Conservation (phyloP, 2,888 invertebrate genomes). For the Octonoba sinensis region DNA sequence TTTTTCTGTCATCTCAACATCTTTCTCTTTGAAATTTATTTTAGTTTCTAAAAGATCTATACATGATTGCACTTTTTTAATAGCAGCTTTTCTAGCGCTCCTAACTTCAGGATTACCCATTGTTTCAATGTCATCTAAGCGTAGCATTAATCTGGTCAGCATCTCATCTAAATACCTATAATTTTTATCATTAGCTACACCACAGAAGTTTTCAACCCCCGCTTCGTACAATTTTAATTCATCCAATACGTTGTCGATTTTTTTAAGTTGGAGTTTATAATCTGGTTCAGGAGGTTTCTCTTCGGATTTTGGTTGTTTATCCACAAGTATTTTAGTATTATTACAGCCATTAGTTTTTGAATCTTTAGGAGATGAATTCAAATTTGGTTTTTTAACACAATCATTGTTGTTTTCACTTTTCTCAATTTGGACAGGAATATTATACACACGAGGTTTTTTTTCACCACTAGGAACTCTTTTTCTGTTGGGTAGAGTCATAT, state of each 20-base stretch:
- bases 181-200: conserved; percentile 82
- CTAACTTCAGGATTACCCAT: conserved; percentile 91
- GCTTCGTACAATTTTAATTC: conserved; percentile 72
- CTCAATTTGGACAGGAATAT: conserved; percentile 50
- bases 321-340: neutral
- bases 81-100: conserved; percentile 87
- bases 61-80: conserved; percentile 87
- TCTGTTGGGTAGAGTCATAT: neutral
- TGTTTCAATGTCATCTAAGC: conserved; percentile 90
- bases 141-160: conserved; percentile 89
- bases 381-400: neutral
- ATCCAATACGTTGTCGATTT: conserved; percentile 22
- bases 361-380: neutral
- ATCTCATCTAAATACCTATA: conserved; percentile 94
- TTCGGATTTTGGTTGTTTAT: conserved; percentile 7
- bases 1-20: neutral
- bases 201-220: conserved; percentile 81
- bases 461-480: neutral
- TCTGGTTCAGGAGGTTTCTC: neutral
- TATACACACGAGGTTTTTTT: conserved; percentile 18
- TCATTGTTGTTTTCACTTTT: neutral
- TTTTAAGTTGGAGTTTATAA: conserved; percentile 11
- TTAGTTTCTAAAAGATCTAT: conserved; percentile 84
- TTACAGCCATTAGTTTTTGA: neutral
- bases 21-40: conserved; percentile 61